phyloP scores from a whole-genome alignment of 53 echinoderm and acorn worm genomes.

The Apostichopus leukothele region DNA sequence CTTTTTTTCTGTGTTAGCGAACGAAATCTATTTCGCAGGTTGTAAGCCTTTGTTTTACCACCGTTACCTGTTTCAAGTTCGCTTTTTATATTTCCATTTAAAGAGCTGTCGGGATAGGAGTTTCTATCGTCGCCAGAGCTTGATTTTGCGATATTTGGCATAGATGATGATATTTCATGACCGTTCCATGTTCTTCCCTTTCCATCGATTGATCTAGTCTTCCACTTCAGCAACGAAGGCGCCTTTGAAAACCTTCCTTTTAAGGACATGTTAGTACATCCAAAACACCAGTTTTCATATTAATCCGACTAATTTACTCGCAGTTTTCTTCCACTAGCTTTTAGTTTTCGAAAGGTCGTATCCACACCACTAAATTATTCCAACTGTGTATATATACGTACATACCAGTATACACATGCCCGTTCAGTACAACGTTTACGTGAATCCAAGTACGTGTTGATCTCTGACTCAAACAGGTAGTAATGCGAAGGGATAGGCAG shows the following conservation, averaged over 20 bases:
- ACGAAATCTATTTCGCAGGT: background rate
- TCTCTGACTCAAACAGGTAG: constrained; percentile 18
- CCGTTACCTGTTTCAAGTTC: background rate
- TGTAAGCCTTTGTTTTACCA: background rate
- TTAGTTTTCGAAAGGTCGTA: background rate
- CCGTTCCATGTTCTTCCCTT: background rate
- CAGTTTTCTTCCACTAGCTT: background rate
- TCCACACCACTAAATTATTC: constrained; percentile 7
- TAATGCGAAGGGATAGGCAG: background rate
- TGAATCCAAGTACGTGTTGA: background rate
- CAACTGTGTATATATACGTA: constrained; percentile 6
- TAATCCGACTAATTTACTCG: constrained; percentile 3
- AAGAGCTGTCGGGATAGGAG: background rate
- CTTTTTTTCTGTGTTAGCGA: background rate
- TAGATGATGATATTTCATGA: background rate
- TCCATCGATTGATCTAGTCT: constrained; percentile 3
- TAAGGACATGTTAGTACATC: background rate
- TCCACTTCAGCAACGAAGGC: background rate
- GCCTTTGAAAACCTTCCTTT: constrained; percentile 3
- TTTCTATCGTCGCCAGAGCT: background rate
- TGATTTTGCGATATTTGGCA: constrained; percentile 29
- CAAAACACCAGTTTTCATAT: constrained; percentile 4
- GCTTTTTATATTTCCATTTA: background rate
- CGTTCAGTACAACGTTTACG: background rate
- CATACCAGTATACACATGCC: constrained; percentile 10